A percentile compares a stretch with the other conserved stretches of the same genome.
phyloP scores from a whole-genome alignment of 1,140 invertebrate species.

The Drosophila insularis region DNA sequence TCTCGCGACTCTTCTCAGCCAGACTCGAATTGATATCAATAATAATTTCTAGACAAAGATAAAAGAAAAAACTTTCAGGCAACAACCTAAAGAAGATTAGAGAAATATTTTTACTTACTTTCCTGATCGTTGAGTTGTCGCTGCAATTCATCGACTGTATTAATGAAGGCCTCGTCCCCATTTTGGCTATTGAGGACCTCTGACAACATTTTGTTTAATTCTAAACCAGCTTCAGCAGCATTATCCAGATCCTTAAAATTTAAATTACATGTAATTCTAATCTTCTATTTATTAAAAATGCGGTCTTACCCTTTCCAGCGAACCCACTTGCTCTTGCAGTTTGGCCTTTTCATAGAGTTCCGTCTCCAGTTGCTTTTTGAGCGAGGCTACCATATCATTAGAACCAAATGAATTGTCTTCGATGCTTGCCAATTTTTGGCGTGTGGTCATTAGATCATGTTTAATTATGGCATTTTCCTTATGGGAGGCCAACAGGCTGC shows the following conservation, averaged over 20 bases:
- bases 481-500: slow-evolving; percentile 69
- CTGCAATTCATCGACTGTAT: slow-evolving; percentile 86
- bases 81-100: no score
- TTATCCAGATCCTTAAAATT: slow-evolving; percentile 84
- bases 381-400: slow-evolving; percentile 87
- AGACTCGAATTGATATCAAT: slow-evolving; percentile 83
- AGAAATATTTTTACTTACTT: slow-evolving; percentile 59
- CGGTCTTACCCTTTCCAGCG: slow-evolving; percentile 83
- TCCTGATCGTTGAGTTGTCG: slow-evolving; percentile 86
- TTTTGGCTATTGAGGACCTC: slow-evolving; percentile 85
- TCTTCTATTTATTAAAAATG: background rate
- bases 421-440: slow-evolving; percentile 85
- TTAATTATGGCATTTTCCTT: slow-evolving; percentile 87
- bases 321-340: slow-evolving; percentile 84
- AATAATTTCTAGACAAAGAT: slow-evolving; percentile 76
- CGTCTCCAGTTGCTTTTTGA: slow-evolving; percentile 85
- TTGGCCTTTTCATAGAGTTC: slow-evolving; percentile 75
- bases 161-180: slow-evolving; percentile 85
- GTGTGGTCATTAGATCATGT: slow-evolving; percentile 85
- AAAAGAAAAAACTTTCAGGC: background rate
- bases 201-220: slow-evolving; percentile 86
- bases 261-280: no score
- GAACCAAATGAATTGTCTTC: slow-evolving; percentile 88
- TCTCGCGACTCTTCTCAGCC: slow-evolving; percentile 84
- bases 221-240: slow-evolving; percentile 86